Percentiles rank a stretch among this genome's conserved stretches.
These are phyloP conservation scores for Odontothrips loti DNA, from an alignment of 2,888 invertebrate genomes.

Conservation along the genomic window DNA sequence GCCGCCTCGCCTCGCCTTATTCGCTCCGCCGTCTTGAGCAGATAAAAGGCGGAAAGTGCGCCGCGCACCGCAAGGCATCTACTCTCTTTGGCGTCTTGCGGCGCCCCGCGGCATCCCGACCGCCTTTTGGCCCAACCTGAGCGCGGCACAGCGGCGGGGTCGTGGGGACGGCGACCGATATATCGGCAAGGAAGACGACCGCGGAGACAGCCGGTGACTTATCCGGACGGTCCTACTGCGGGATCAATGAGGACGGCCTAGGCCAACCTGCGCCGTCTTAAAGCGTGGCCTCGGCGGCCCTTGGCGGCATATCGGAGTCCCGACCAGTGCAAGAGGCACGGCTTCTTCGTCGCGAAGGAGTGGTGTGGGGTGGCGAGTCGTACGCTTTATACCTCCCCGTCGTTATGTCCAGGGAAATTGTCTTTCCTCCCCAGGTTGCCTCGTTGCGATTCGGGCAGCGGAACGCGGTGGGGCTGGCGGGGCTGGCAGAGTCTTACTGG, in stretches of 20 bases:
- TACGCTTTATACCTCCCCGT: slow-evolving; percentile 18
- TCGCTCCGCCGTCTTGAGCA: too few species aligned
- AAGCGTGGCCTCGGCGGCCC: too few species aligned
- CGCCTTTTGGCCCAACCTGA: too few species aligned
- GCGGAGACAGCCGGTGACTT: too few species aligned
- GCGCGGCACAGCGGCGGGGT: too few species aligned
- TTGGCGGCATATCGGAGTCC: too few species aligned
- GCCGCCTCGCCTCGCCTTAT: background rate
- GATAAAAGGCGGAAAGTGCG: background rate
- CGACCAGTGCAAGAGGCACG: too few species aligned
- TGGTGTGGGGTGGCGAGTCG: background rate
- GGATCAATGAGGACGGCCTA: too few species aligned
- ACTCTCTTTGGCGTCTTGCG: background rate
- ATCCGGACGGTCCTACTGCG: too few species aligned
- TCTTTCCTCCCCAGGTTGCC: background rate
- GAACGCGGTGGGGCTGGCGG: background rate
- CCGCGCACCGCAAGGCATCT: background rate
- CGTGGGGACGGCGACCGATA: too few species aligned
- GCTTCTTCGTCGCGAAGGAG: background rate
- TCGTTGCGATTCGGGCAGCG: background rate
- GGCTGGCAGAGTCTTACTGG: background rate
- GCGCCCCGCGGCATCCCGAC: background rate
- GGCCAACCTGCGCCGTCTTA: too few species aligned
- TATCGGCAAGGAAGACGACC: too few species aligned
- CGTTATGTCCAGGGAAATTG: slow-evolving; percentile 26